Percentiles rank a stretch among this genome's conserved stretches.
Conservation (phyloP, 2,113 vertebrate species). For the Tetrax tetrax region DNA sequence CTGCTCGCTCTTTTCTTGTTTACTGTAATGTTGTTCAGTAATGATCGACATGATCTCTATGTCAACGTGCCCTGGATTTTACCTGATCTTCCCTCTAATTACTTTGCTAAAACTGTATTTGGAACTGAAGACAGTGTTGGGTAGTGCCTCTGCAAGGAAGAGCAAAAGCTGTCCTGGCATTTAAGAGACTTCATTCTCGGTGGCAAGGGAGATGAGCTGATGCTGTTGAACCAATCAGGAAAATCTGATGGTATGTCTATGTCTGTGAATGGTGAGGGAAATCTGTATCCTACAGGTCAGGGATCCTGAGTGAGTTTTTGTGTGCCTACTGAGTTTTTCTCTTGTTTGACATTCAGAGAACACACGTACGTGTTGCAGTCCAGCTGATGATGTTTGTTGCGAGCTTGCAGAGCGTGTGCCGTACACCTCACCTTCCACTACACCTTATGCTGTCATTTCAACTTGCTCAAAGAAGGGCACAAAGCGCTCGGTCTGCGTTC, state of each 20-base stretch:
- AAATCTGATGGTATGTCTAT: background rate
- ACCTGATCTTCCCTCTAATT: background rate
- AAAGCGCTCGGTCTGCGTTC: background rate
- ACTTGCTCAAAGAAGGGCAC: background rate
- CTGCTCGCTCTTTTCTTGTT: background rate
- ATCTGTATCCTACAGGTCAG: background rate
- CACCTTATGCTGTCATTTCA: background rate
- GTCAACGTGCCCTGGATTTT: background rate
- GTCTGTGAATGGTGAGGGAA: background rate
- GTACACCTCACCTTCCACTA: too few species aligned
- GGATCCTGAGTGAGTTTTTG: background rate
- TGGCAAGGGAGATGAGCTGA: too few species aligned
- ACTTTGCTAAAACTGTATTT: background rate
- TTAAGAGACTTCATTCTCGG: background rate
- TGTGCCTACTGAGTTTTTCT: background rate
- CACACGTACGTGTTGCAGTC: fast-evolving
- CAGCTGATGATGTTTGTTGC: background rate
- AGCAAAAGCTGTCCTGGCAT: background rate
- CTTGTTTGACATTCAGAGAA: background rate
- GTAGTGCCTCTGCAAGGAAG: background rate
- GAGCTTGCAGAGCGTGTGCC: background rate
- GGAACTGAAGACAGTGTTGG: background rate
- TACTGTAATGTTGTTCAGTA: background rate
- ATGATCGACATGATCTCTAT: background rate
- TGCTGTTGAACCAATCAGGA: background rate